Conservation (phyloP, 2,888 invertebrate species). For the Azorinus chamasolen region DNA sequence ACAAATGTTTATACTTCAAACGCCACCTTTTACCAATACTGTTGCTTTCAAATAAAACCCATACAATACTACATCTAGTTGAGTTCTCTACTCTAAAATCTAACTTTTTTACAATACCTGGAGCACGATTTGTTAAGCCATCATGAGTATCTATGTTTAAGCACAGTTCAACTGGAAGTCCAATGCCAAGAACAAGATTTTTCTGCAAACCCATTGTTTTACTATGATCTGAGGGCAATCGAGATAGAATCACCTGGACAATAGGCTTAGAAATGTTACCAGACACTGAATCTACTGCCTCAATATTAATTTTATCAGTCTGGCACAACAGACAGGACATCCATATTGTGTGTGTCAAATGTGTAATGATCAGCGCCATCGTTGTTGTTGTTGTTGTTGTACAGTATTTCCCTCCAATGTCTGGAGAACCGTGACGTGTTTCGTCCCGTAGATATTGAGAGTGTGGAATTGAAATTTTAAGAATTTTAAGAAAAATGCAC, state of each 20-base stretch:
- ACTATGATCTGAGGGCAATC: conserved; percentile 43
- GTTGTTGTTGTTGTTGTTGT: no score
- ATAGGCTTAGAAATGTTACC: conserved; percentile 2
- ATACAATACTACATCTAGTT: conserved; percentile 34
- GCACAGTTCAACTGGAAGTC: not conserved
- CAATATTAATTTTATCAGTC: not conserved
- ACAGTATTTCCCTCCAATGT: no score
- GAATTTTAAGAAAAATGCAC: no score
- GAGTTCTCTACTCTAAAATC: conserved; percentile 38
- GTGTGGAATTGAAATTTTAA: no score
- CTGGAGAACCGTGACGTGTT: no score
- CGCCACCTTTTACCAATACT: conserved; percentile 30
- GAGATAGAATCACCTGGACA: conserved; percentile 30
- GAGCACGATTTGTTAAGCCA: conserved; percentile 6
- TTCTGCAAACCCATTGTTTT: conserved; percentile 51
- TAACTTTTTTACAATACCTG: conserved; percentile 35
- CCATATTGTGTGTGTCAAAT: no score
- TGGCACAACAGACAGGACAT: not conserved
- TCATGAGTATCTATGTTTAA: conserved; percentile 6
- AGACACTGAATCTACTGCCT: not conserved
- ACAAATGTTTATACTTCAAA: conserved; percentile 35
- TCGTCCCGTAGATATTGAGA: no score
- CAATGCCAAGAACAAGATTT: conserved; percentile 27
- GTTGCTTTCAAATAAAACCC: conserved; percentile 52
- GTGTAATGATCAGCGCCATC: no score